Evolutionary conservation across 2,797 vertebrate species (phyloP).

Genomic region (Lagodon rhomboides): DNA sequence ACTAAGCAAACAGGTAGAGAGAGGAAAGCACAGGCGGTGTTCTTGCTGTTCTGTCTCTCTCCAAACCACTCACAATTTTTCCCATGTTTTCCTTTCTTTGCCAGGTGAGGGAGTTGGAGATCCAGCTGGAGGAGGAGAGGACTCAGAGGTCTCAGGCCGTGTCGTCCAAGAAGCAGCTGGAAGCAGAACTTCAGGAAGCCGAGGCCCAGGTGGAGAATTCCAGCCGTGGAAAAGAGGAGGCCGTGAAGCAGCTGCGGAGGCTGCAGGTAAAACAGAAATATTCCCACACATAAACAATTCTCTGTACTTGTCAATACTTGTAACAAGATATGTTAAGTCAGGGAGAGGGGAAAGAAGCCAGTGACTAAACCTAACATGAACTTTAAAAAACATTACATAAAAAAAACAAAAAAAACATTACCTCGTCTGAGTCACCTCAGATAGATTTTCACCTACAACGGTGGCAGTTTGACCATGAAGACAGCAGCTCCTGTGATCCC

Average conservation of each 20-base stretch:
- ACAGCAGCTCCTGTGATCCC: too few species aligned
- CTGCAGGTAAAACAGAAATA: slow-evolving; percentile 84
- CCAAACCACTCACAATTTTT: neutral
- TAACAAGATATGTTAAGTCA: too few species aligned
- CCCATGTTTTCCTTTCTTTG: neutral
- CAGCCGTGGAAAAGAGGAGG: slow-evolving; percentile 90
- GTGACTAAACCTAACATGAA: too few species aligned
- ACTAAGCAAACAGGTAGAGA: slow-evolving; percentile 91
- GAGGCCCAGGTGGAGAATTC: slow-evolving; percentile 86
- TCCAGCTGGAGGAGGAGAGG: slow-evolving; percentile 91
- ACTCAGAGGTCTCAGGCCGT: slow-evolving; percentile 89
- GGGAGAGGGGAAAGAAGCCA: too few species aligned
- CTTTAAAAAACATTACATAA: too few species aligned
- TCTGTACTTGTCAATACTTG: neutral
- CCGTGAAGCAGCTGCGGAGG: slow-evolving; percentile 88
- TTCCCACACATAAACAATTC: neutral
- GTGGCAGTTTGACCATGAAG: too few species aligned
- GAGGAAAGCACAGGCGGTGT: neutral
- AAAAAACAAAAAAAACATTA: too few species aligned
- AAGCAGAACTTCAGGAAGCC: slow-evolving; percentile 90
- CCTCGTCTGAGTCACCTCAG: too few species aligned
- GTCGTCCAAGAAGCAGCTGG: slow-evolving; percentile 90
- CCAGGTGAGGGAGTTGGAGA: slow-evolving; percentile 91
- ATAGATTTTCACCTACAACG: too few species aligned
- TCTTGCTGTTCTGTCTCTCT: neutral